Base-by-base conservation (phyloP, 1,140 invertebrate species). In the Orchestia grillus region DNA sequence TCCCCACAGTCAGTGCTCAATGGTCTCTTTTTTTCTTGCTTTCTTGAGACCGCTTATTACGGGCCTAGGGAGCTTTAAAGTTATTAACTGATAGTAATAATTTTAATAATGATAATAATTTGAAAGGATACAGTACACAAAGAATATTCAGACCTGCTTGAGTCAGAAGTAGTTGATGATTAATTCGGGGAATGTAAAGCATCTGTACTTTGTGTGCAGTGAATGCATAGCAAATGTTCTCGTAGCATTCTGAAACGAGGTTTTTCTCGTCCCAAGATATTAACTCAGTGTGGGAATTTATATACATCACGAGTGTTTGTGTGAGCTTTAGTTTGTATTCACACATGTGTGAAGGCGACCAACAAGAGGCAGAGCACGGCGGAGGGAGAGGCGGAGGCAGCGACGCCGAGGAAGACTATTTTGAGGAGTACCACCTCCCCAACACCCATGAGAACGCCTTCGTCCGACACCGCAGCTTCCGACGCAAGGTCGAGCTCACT, bases 371-470 rank as follows among this genome's bases (percentile, higher is more conserved):
- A 90, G 96, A 95, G 44, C 92, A 96, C 88, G 95, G 44, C n/a
- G 77, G 94, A 90, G 95, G 62, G 44, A 95, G 96, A 96, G 96
- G 96, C 88, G 96, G 96, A 53, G 87, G 96, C 90, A 96, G 96
- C 94, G 96, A 97, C 43, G 87, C 92, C n/a, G 97, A 97, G 57
- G 97, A 97, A 47, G 97, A 97, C 95, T 97, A 97, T 95, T 97
- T 97, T 87, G 97, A 97, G 96, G 97, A 97, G 77, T 97, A 97
- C 96, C 97, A 97, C 96, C 96, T 97, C 36, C 97, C 97, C 3
- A 96, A 97, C 43, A 97, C 97, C 23, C 97, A 97, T 96, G 97
- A 97, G 96, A 97, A 97, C 96, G 97, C 97, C 15, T 97, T 97
- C 97, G 97, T 97, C 47, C 96, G 97, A n/a, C 97, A 97, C 92